Evolutionary conservation across 2,888 invertebrate species (phyloP).

Genomic region (Drosophila rubida): DNA sequence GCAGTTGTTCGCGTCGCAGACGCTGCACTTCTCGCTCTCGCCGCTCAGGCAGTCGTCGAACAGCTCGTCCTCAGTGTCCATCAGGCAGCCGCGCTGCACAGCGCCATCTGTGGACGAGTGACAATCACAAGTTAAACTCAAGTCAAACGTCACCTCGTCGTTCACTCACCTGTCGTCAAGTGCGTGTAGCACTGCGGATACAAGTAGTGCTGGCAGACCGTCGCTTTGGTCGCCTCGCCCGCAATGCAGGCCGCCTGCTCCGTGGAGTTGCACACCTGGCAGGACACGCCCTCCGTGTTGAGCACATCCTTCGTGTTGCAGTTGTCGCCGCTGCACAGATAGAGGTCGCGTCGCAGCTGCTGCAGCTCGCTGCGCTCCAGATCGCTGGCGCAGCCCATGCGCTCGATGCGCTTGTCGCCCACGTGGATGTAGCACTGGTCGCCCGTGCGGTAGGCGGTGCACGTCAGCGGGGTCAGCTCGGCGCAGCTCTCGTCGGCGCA

Average conservation of each 20-base stretch:
- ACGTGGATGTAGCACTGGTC: conserved; percentile 80
- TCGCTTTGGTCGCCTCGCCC: accelerated
- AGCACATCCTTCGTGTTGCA: conserved; percentile 72
- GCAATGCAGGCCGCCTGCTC: conserved; percentile 54
- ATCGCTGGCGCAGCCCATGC: conserved; percentile 81
- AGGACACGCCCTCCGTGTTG: conserved; percentile 23
- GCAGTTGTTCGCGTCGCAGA: conserved; percentile 63
- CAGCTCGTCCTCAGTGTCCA: conserved; percentile 54
- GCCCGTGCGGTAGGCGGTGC: conserved; percentile 65
- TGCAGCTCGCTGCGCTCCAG: conserved; percentile 46
- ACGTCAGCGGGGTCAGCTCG: conserved; percentile 39
- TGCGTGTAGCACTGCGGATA: conserved; percentile 64
- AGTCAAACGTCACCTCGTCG: not conserved
- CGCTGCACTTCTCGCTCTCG: conserved; percentile 54
- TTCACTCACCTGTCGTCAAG: conserved; percentile 59
- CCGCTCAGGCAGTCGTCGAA: conserved; percentile 66
- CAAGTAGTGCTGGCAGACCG: conserved; percentile 59
- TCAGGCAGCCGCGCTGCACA: conserved; percentile 75
- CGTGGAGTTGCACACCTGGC: conserved; percentile 69
- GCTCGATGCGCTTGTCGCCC: conserved; percentile 47
- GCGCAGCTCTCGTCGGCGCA: conserved; percentile 62
- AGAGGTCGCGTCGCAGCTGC: conserved; percentile 61
- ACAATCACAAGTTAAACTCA: no score
- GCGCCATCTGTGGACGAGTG: conserved; percentile 56
- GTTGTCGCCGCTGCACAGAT: conserved; percentile 70